Evolutionary conservation across 2,888 invertebrate species (phyloP).

Genomic region (Endomychus coccineus): DNA sequence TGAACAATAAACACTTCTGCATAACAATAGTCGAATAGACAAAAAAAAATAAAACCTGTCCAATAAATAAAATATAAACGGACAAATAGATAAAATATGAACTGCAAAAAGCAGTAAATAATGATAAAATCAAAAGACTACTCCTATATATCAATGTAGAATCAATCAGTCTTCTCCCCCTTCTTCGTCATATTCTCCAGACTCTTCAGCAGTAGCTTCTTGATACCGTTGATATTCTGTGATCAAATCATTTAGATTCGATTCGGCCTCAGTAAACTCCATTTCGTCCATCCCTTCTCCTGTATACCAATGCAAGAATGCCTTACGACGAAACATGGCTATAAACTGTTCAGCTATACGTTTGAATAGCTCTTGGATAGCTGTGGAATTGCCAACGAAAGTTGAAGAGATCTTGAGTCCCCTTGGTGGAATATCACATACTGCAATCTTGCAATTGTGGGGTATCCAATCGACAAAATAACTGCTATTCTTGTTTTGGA

Average conservation of each 20-base stretch:
- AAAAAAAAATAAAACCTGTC: too few species aligned
- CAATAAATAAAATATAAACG: too few species aligned
- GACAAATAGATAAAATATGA: too few species aligned
- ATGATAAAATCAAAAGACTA: too few species aligned
- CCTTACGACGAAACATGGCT: slow-evolving; percentile 11
- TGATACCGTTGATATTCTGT: slow-evolving; percentile 11
- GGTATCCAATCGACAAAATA: slow-evolving; percentile 12
- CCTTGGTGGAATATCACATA: slow-evolving; percentile 12
- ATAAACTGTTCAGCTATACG: slow-evolving; percentile 7
- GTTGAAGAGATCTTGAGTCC: slow-evolving; percentile 10
- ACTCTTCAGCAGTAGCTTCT: slow-evolving; percentile 8
- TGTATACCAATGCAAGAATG: slow-evolving; percentile 11
- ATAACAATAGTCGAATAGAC: too few species aligned
- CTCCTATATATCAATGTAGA: too few species aligned
- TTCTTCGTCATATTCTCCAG: slow-evolving; percentile 32
- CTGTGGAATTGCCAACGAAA: slow-evolving; percentile 10
- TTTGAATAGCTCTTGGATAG: slow-evolving; percentile 9
- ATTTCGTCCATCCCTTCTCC: slow-evolving; percentile 12
- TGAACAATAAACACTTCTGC: too few species aligned
- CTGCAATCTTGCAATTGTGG: slow-evolving; percentile 9
- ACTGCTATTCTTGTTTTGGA: slow-evolving; percentile 9
- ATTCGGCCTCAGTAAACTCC: slow-evolving; percentile 12
- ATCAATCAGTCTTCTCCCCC: slow-evolving; percentile 31
- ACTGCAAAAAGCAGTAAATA: too few species aligned
- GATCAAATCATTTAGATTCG: slow-evolving; percentile 9